Evolutionary conservation across 2,888 invertebrate genomes (phyloP).

Genomic region (Amblyjoppa proteus): DNA sequence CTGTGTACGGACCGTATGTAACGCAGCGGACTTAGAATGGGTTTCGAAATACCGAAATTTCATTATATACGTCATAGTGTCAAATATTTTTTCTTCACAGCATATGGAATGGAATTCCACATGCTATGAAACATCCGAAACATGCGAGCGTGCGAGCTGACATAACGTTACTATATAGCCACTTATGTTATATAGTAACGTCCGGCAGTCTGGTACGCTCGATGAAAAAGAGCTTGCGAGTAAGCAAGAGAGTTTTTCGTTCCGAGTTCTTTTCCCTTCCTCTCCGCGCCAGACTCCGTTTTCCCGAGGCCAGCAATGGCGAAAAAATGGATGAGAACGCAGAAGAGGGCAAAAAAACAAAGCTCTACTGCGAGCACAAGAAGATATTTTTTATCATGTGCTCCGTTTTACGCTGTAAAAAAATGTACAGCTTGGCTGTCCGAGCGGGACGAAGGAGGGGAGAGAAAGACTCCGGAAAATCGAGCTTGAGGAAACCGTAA

Average conservation of each 20-base stretch:
- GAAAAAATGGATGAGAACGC: neutral
- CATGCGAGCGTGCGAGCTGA: no score
- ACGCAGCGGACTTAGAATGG: no score
- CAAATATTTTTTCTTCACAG: no score
- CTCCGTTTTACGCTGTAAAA: neutral
- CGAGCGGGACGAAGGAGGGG: neutral
- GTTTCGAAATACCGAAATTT: no score
- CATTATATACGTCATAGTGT: no score
- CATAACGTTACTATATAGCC: neutral
- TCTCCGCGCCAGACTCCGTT: neutral
- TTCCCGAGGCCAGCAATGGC: neutral
- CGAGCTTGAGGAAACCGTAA: conserved; percentile 16
- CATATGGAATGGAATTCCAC: no score
- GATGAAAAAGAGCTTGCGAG: conserved; percentile 20
- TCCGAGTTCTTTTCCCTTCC: neutral
- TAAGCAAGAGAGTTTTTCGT: conserved; percentile 33
- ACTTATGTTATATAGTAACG: neutral
- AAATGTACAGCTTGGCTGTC: neutral
- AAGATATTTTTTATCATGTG: conserved; percentile 28
- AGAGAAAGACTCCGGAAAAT: neutral
- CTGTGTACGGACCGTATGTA: no score
- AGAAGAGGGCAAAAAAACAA: conserved; percentile 1
- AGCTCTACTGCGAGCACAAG: neutral
- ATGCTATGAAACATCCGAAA: no score
- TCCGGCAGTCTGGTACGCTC: conserved; percentile 5